Base-by-base conservation (phyloP, 2,888 invertebrate genomes). In the Agelastica alni region DNA sequence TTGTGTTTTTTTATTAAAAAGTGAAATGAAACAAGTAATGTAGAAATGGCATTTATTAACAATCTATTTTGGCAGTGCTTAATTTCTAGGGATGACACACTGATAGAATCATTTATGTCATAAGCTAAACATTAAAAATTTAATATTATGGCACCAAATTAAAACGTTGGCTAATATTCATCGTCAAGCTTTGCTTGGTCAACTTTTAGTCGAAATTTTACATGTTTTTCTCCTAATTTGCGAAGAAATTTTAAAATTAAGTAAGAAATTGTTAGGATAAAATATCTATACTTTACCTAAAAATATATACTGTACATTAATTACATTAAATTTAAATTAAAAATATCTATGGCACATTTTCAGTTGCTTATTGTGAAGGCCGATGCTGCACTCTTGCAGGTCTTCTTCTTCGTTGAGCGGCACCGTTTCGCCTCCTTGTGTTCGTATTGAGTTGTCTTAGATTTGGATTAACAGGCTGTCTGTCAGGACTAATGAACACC, bases 51-150 rank as follows among this genome's bases (percentile, higher is more conserved):
- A 39, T 48, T 48, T 48, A 47, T 37, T 47, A 41, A 41, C 49
- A 37, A 36, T 42, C 36, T 47, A 51, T 37, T 42, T 47, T 60
- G 57, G 60, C 60, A 60, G 60, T 57, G 60, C 52, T 60, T 60
- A 59, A 41, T 26, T 44, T 37, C 37, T 47, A 37, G 22, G 12
- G 36, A 41, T 55, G 51, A 57, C 45, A 51, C 47, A 36, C 22
- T 41, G 13, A 49, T 56, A n/a, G 51, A 56, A 61, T 61, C 61
- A 61, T 49, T 49, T 22, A 39, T 32, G 22, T 51, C 47, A 53
- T 45, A 43, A 51, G 43, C 53, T 43, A 42, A 36, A 51, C 32
- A 34, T 7, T 39, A 18, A 18, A 28, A 46, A 20, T 22, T 46
- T n/a, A 53, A 41, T 16, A 30, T 18, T 42, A 47, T 48, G 26